Evolutionary conservation across 2,888 invertebrate genomes (phyloP).

Genomic region (Dascillus cervinus): DNA sequence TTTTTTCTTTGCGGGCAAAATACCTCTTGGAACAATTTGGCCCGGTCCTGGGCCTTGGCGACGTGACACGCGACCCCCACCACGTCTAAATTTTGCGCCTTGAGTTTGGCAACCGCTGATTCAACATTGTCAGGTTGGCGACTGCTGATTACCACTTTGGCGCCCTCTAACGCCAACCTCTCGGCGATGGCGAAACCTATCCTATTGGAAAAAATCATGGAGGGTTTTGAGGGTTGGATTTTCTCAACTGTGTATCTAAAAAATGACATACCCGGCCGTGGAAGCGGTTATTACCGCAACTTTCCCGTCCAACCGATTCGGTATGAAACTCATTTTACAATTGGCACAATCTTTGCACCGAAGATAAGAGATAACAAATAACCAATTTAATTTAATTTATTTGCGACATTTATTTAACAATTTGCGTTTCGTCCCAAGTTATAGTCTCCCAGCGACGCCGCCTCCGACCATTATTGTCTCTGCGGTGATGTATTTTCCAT

Average conservation of each 20-base stretch:
- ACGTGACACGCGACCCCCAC: slow-evolving; percentile 87
- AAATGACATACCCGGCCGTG: slow-evolving; percentile 1
- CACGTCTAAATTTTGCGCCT: slow-evolving; percentile 62
- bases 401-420: too few relatives aligned
- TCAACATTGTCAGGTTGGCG: slow-evolving; percentile 82
- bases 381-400: too few relatives aligned
- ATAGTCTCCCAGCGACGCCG: slow-evolving; percentile 54
- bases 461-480: slow-evolving; percentile 60
- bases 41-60: slow-evolving; percentile 70
- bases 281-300: background rate
- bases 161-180: slow-evolving; percentile 81
- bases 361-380: too few relatives aligned
- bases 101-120: slow-evolving; percentile 62
- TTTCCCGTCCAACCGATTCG: slow-evolving; percentile 19
- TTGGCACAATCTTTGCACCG: too few relatives aligned
- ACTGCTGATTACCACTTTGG: slow-evolving; percentile 85
- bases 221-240: too few relatives aligned
- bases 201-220: too few relatives aligned
- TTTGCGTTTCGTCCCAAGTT: too few relatives aligned
- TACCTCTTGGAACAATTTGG: slow-evolving; percentile 65
- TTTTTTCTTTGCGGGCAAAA: too few relatives aligned
- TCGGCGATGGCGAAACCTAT: slow-evolving; percentile 90
- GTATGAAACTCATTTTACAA: too few relatives aligned
- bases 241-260: too few relatives aligned
- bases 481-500: slow-evolving; percentile 65